phyloP scores from a whole-genome alignment of 2,113 vertebrate genomes.

The Petaurus breviceps region DNA sequence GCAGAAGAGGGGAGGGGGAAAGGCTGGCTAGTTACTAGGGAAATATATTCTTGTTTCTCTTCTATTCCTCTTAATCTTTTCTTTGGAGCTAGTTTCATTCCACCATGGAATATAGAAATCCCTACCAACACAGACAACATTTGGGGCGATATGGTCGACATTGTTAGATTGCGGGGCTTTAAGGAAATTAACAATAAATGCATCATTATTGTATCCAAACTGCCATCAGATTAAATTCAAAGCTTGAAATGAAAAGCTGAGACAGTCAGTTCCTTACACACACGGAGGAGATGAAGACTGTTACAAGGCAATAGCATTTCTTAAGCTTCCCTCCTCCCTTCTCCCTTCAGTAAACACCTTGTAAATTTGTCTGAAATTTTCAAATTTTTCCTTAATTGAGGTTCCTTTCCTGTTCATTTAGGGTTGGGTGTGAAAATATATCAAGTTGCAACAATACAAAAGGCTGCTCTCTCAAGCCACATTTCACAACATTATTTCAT shows the following conservation, averaged over 20 bases:
- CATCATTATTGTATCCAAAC: slow-evolving; percentile 76
- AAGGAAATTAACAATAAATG: slow-evolving; percentile 79
- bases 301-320: slow-evolving; percentile 60
- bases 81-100: slow-evolving; percentile 47
- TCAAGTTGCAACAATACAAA: slow-evolving; percentile 62
- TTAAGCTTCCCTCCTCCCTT: slow-evolving; percentile 42
- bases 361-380: slow-evolving; percentile 75
- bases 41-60: slow-evolving; percentile 73
- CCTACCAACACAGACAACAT: slow-evolving; percentile 38
- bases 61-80: slow-evolving; percentile 72
- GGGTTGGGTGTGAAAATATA: slow-evolving; percentile 77
- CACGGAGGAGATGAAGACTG: slow-evolving; percentile 57
- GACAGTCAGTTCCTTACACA: slow-evolving; percentile 62
- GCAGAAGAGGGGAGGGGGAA: slow-evolving; percentile 48
- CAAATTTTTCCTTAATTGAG: slow-evolving; percentile 74
- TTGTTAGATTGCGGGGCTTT: slow-evolving; percentile 68
- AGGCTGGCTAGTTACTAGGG: slow-evolving; percentile 68
- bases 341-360: slow-evolving; percentile 71
- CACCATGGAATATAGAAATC: slow-evolving; percentile 67
- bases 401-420: slow-evolving; percentile 61
- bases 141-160: slow-evolving; percentile 65
- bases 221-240: slow-evolving; percentile 79
- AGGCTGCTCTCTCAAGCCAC: slow-evolving; percentile 70
- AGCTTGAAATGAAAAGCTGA: slow-evolving; percentile 77
- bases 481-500: slow-evolving; percentile 81